These are phyloP conservation scores for Drosophila erecta DNA, from an alignment of 1,140 invertebrate genomes.

Conservation along the genomic window DNA sequence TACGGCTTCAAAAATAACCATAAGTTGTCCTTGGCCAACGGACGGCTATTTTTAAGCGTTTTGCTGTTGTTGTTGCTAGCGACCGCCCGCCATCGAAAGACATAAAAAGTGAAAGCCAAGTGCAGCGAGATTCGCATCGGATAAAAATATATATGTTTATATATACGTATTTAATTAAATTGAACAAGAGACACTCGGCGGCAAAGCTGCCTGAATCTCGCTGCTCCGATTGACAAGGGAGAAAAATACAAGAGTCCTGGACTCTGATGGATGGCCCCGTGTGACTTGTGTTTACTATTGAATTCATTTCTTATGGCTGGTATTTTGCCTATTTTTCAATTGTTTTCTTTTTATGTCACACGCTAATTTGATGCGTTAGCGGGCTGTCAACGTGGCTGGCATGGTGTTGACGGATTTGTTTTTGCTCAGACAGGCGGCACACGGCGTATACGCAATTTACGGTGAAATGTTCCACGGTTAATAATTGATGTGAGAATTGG, in stretches of 20 bases:
- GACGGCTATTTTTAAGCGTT: conserved; percentile 58
- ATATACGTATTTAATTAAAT: conserved; percentile 49
- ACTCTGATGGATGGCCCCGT: conserved; percentile 62
- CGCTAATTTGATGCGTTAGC: conserved; percentile 58
- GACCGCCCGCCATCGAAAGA: conserved; percentile 9
- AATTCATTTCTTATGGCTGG: conserved; percentile 22
- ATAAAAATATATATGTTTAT: background rate
- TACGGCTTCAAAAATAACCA: conserved; percentile 79
- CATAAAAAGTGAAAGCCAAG: conserved; percentile 48
- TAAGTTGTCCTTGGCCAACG: conserved; percentile 70
- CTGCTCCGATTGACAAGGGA: conserved; percentile 31
- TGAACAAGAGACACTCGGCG: conserved; percentile 22
- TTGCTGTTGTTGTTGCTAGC: conserved; percentile 17
- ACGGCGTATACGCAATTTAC: conserved; percentile 55
- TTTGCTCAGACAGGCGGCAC: conserved; percentile 51
- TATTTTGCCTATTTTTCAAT: conserved; percentile 5
- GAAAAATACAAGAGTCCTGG: conserved; percentile 54
- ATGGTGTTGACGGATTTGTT: conserved; percentile 66
- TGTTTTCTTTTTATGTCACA: conserved; percentile 16
- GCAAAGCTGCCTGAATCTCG: conserved; percentile 4
- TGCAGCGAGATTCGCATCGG: conserved; percentile 24
- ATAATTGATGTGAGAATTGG: conserved; percentile 42
- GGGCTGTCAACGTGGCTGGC: conserved; percentile 40
- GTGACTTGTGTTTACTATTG: conserved; percentile 54
- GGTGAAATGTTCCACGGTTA: conserved; percentile 22